Percentiles rank a stretch among this genome's conserved stretches.
Conservation (phyloP, 2,797 vertebrate species). For the Gambelia wislizenii region DNA sequence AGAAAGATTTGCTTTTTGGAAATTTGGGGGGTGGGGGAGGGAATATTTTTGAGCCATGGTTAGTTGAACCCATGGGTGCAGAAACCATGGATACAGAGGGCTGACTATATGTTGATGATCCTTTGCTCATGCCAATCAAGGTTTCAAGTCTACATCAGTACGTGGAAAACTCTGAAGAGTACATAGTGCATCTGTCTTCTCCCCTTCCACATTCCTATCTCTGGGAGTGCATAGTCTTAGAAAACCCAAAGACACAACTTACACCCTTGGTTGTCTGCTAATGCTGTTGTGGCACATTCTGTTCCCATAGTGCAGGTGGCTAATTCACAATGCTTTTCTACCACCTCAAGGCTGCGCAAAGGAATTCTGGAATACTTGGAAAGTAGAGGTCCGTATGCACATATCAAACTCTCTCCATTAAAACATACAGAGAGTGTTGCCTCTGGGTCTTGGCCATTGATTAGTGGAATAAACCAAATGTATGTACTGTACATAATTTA, state of each 20-base stretch:
- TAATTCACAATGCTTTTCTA: neutral
- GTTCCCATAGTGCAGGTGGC: neutral
- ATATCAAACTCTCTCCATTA: neutral
- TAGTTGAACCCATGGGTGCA: too few species aligned
- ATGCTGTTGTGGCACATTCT: neutral
- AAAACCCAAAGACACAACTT: neutral
- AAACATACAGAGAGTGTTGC: neutral
- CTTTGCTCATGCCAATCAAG: neutral
- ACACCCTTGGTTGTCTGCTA: neutral
- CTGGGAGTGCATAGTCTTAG: neutral
- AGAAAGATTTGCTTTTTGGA: too few species aligned
- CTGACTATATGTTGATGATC: neutral
- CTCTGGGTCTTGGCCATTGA: neutral
- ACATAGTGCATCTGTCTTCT: neutral
- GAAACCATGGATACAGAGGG: too few species aligned
- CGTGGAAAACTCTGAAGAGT: too few species aligned
- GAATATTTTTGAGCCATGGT: too few species aligned
- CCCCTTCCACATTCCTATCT: neutral
- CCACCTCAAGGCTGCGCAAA: neutral
- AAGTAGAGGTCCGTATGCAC: neutral
- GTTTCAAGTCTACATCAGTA: neutral
- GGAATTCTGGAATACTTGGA: neutral
- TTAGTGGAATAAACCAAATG: neutral
- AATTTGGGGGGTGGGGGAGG: too few species aligned
- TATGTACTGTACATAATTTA: neutral